Conservation (phyloP, 92 coral and sea anemone genomes). For the Parazoanthus darwini region DNA sequence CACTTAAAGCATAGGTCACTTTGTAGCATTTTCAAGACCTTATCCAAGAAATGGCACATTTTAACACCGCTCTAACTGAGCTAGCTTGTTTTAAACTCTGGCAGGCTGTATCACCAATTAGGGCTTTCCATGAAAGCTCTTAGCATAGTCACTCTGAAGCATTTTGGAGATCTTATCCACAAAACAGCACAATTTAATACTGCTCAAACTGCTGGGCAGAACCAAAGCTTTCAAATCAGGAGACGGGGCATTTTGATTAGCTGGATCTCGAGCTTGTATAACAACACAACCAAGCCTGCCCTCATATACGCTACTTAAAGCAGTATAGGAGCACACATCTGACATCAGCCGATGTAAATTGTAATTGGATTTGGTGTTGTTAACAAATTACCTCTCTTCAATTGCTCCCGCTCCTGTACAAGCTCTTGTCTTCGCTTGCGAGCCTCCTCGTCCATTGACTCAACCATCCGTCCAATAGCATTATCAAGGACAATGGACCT, state of each 20-base stretch:
- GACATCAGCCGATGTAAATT: slow-evolving; percentile 47
- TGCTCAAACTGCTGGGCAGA: slow-evolving; percentile 6
- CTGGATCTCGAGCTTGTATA: slow-evolving; percentile 32
- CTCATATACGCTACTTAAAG: slow-evolving; percentile 36
- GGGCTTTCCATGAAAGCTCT: slow-evolving; percentile 30
- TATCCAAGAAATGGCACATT: slow-evolving; percentile 5
- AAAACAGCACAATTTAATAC: not conserved
- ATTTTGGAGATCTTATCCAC: slow-evolving; percentile 34
- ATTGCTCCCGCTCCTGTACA: slow-evolving; percentile 86
- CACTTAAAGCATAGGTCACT: slow-evolving; percentile 12
- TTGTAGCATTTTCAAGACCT: slow-evolving; percentile 7
- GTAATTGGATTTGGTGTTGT: slow-evolving; percentile 41
- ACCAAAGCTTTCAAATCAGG: slow-evolving; percentile 39
- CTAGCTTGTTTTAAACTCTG: not conserved
- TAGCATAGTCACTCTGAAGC: slow-evolving; percentile 9
- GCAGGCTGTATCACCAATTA: slow-evolving; percentile 36
- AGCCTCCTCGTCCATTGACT: slow-evolving; percentile 91
- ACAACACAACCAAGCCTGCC: slow-evolving; percentile 46
- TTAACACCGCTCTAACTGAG: slow-evolving; percentile 19
- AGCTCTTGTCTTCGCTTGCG: slow-evolving; percentile 73
- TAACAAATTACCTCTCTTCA: slow-evolving; percentile 84
- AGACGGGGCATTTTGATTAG: slow-evolving; percentile 37
- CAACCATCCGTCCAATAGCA: slow-evolving; percentile 95
- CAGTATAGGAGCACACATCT: slow-evolving; percentile 43
- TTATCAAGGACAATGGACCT: slow-evolving; percentile 96